phyloP scores from a whole-genome alignment of 1,140 invertebrate genomes.

The Leucophenga varia region DNA sequence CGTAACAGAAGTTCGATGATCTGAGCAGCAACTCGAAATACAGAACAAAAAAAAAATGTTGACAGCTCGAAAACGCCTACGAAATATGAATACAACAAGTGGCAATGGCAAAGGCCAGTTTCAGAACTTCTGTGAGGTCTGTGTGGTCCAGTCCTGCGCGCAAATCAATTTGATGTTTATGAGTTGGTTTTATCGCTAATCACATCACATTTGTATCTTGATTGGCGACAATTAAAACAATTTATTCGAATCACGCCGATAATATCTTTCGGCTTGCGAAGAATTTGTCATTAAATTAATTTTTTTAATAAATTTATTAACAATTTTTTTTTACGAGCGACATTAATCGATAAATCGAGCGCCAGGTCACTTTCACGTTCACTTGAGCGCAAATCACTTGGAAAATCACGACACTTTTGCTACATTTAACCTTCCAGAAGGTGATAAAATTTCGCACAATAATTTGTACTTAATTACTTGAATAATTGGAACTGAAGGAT shows the following conservation, averaged over 20 bases:
- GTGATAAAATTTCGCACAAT: conserved; percentile 53
- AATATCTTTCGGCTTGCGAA: no score
- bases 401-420: conserved; percentile 38
- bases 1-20: conserved; percentile 40
- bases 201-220: conserved; percentile 24
- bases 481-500: conserved; percentile 50
- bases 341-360: no score
- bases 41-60: conserved; percentile 54
- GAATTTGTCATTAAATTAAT: no score
- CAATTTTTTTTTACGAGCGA: conserved; percentile 7
- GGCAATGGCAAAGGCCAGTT: no score
- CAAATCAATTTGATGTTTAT: conserved; percentile 50
- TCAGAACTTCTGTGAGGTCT: conserved; percentile 26
- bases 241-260: conserved; percentile 48
- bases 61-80: conserved; percentile 52
- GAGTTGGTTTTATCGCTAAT: conserved; percentile 33
- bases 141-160: conserved; percentile 29
- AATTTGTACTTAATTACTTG: conserved; percentile 51
- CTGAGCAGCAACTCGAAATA: conserved; percentile 53
- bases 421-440: conserved; percentile 24
- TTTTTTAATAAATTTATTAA: no score
- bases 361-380: conserved; percentile 28
- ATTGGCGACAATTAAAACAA: no score
- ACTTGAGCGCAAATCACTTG: conserved; percentile 43
- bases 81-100: conserved; percentile 43